These are phyloP conservation scores for Asbolus verrucosus DNA, from an alignment of 1,140 invertebrate genomes.

Conservation along the genomic window DNA sequence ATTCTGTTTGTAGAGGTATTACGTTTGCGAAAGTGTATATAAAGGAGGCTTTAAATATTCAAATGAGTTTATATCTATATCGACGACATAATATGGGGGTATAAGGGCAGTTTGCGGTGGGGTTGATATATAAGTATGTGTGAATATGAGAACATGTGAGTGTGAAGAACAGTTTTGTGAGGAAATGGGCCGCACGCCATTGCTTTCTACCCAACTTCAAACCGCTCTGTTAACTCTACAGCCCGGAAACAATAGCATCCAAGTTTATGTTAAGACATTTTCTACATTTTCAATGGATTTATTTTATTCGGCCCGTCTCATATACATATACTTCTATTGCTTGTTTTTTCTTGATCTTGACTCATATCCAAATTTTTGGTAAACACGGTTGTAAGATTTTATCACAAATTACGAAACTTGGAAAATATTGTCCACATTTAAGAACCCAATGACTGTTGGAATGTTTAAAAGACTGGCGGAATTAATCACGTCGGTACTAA, in stretches of 20 bases:
- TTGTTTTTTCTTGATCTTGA: slow-evolving; percentile 24
- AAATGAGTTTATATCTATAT: slow-evolving; percentile 45
- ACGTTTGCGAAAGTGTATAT: slow-evolving; percentile 29
- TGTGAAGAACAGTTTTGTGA: slow-evolving; percentile 54
- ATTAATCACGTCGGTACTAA: slow-evolving; percentile 18
- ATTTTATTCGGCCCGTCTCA: slow-evolving; percentile 50
- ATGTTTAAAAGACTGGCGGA: neutral
- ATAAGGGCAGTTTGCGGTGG: slow-evolving; percentile 41
- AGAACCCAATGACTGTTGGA: too few relatives aligned
- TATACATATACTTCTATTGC: slow-evolving; percentile 50
- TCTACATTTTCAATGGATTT: slow-evolving; percentile 56
- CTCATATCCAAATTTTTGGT: slow-evolving; percentile 7
- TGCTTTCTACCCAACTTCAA: slow-evolving; percentile 53
- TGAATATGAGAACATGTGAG: slow-evolving; percentile 58
- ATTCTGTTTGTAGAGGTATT: slow-evolving; percentile 40
- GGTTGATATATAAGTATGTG: slow-evolving; percentile 55
- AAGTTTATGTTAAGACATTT: slow-evolving; percentile 56
- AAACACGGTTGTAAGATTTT: neutral
- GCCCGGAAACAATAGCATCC: slow-evolving; percentile 54
- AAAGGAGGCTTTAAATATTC: slow-evolving; percentile 45
- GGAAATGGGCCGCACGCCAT: slow-evolving; percentile 58
- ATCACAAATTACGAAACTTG: neutral
- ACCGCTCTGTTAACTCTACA: slow-evolving; percentile 52
- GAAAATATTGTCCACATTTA: too few relatives aligned
- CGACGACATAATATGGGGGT: slow-evolving; percentile 43